Percentiles rank a stretch among this genome's conserved stretches.
Evolutionary conservation across 2,113 vertebrate genomes (phyloP).

Genomic region (Chlamydotis undulata): DNA sequence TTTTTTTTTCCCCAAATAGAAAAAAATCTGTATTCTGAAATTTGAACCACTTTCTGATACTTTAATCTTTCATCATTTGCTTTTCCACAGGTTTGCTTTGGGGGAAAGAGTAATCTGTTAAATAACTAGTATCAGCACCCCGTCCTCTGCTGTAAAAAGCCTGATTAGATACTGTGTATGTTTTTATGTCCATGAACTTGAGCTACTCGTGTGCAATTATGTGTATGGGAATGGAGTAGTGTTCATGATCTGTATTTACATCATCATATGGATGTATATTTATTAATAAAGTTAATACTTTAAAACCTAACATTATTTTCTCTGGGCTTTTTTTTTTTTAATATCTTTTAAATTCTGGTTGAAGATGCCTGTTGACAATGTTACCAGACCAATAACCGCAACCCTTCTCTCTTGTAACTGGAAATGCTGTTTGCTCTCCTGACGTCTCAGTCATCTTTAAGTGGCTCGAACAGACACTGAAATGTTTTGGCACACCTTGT

Average conservation of each 20-base stretch:
- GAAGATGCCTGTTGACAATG: fast-evolving
- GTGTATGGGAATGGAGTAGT: constrained; percentile 86
- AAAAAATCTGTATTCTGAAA: constrained; percentile 60
- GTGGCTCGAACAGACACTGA: neutral
- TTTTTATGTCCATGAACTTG: constrained; percentile 84
- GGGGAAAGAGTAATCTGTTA: constrained; percentile 67
- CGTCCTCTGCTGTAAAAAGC: constrained; percentile 83
- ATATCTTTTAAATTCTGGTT: neutral
- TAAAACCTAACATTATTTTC: constrained; percentile 33
- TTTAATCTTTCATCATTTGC: constrained; percentile 61
- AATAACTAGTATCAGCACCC: constrained; percentile 73
- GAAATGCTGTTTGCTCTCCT: neutral
- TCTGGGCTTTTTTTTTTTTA: neutral
- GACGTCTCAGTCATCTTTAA: too few relatives aligned
- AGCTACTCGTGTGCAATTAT: constrained; percentile 86
- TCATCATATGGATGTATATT: constrained; percentile 87
- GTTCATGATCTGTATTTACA: constrained; percentile 85
- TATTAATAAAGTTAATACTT: constrained; percentile 86
- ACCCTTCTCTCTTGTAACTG: neutral
- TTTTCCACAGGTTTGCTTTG: constrained; percentile 73
- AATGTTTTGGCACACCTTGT: neutral
- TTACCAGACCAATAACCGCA: neutral
- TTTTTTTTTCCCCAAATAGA: constrained; percentile 18
- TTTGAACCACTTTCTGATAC: constrained; percentile 72
- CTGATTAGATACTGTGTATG: constrained; percentile 84